These are phyloP conservation scores for Taeniopygia guttata DNA, from an alignment of 2,797 vertebrate species.

Conservation along the genomic window DNA sequence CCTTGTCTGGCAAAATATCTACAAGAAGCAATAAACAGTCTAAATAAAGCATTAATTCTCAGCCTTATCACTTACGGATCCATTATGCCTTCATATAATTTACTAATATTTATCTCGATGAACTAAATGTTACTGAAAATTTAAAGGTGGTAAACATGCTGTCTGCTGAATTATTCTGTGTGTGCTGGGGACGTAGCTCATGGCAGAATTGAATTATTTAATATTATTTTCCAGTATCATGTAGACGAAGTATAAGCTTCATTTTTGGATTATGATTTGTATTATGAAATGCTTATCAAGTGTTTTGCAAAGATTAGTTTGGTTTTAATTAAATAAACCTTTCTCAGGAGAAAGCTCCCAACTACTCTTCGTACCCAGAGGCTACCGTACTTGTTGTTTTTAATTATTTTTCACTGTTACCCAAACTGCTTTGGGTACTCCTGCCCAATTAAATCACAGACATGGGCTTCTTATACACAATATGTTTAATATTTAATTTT, in stretches of 20 bases:
- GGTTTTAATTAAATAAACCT: slow-evolving; percentile 92
- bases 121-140: slow-evolving; percentile 64
- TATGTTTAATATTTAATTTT: slow-evolving; percentile 89
- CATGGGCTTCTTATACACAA: slow-evolving; percentile 80
- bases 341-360: slow-evolving; percentile 80
- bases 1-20: slow-evolving; percentile 3
- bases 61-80: slow-evolving; percentile 15
- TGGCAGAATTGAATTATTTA: slow-evolving; percentile 76
- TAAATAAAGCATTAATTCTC: slow-evolving; percentile 55
- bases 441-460: slow-evolving; percentile 82
- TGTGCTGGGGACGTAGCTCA: slow-evolving; percentile 48
- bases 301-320: slow-evolving; percentile 83
- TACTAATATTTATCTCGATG: slow-evolving; percentile 61
- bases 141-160: slow-evolving; percentile 46
- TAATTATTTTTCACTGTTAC: slow-evolving; percentile 90
- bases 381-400: slow-evolving; percentile 84
- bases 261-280: slow-evolving; percentile 83
- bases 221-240: slow-evolving; percentile 66
- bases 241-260: slow-evolving; percentile 53
- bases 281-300: slow-evolving; percentile 85
- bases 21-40: slow-evolving; percentile 28
- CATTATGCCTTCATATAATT: slow-evolving; percentile 40
- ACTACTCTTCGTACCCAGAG: slow-evolving; percentile 81
- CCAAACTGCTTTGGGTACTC: slow-evolving; percentile 83
- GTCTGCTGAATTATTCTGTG: slow-evolving; percentile 61